Evolutionary conservation across 2,113 vertebrate species (phyloP).

Genomic region (Hydropotes inermis): DNA sequence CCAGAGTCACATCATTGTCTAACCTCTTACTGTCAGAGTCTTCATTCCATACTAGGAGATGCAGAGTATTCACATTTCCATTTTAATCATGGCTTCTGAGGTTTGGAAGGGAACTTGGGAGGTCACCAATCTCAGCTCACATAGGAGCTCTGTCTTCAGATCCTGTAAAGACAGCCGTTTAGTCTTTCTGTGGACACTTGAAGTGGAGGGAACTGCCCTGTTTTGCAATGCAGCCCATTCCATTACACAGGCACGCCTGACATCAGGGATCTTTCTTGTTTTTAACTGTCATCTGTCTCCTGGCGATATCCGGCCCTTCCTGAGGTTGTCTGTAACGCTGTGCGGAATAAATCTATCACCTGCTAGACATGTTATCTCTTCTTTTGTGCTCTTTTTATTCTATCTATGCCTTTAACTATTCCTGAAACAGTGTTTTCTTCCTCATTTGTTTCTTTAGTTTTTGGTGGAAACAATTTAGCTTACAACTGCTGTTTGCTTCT

Average conservation of each 20-base stretch:
- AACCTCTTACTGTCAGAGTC: conserved; percentile 23
- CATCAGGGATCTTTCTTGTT: neutral
- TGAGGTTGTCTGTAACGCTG: neutral
- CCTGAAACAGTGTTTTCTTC: neutral
- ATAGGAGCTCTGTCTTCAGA: neutral
- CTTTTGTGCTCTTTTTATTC: neutral
- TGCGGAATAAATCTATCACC: neutral
- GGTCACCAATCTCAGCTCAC: neutral
- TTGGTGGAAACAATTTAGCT: neutral
- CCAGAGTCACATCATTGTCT: neutral
- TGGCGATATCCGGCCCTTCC: neutral
- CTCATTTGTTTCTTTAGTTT: conserved; percentile 13
- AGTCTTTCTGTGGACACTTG: neutral
- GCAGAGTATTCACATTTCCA: neutral
- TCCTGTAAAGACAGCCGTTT: neutral
- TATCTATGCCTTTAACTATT: neutral
- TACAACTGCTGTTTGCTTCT: neutral
- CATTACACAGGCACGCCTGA: rapidly evolving
- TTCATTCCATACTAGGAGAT: neutral
- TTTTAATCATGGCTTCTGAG: neutral
- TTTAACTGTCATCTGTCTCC: neutral
- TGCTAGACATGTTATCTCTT: neutral
- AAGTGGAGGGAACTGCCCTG: neutral
- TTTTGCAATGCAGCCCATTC: neutral
- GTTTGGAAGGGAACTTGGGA: neutral